These are phyloP conservation scores for Acanthurus lineatus DNA, from an alignment of 2,797 vertebrate species.

Conservation along the genomic window DNA sequence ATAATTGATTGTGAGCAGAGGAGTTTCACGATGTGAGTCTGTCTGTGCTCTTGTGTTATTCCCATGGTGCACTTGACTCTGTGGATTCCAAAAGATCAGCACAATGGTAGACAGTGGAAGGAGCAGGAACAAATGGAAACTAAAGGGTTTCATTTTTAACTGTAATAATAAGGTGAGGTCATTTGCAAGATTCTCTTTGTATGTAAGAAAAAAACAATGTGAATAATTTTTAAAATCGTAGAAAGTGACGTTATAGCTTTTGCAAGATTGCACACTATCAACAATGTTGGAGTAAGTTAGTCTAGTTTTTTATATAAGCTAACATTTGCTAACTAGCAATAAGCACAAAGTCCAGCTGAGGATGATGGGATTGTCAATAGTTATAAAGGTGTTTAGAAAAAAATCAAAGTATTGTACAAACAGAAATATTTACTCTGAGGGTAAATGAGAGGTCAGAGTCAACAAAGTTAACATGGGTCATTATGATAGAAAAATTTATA, in stretches of 20 bases:
- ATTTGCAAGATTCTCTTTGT: conserved; percentile 7
- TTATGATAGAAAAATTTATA: not conserved
- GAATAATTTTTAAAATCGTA: conserved; percentile 9
- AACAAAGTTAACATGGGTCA: not conserved
- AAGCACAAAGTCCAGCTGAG: not conserved
- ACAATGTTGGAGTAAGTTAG: not conserved
- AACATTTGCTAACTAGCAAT: not conserved
- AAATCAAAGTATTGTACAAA: not conserved
- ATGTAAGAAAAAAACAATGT: not conserved
- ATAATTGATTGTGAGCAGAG: conserved; percentile 84
- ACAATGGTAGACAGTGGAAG: conserved; percentile 46
- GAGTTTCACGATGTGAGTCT: conserved; percentile 63
- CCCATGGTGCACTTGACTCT: conserved; percentile 51
- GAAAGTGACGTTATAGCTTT: not conserved
- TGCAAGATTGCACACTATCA: not conserved
- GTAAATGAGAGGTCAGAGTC: not conserved
- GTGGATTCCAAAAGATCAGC: conserved; percentile 68
- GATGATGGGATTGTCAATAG: not conserved
- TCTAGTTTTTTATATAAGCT: not conserved
- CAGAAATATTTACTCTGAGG: not conserved
- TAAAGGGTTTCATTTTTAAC: conserved; percentile 44
- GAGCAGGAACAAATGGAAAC: conserved; percentile 42
- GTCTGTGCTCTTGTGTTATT: conserved; percentile 63
- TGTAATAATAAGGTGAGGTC: conserved; percentile 25
- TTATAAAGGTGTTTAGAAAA: not conserved